These are phyloP conservation scores for Semnornis frantzii DNA, from an alignment of 2,113 vertebrate species.

Conservation along the genomic window DNA sequence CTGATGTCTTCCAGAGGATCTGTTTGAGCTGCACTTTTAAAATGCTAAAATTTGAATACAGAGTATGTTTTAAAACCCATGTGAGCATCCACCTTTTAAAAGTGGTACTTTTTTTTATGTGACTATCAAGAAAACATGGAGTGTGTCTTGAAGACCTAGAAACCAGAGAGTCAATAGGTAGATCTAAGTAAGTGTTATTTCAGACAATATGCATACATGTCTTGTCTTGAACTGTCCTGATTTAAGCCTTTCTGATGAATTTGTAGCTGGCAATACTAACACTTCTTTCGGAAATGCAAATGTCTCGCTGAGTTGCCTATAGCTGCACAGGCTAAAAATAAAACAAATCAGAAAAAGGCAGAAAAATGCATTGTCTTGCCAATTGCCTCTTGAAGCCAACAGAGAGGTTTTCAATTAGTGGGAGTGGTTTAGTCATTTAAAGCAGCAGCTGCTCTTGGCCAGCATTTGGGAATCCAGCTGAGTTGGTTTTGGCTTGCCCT, in stretches of 20 bases:
- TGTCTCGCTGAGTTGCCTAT: neutral
- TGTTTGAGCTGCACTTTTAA: neutral
- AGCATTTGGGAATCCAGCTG: neutral
- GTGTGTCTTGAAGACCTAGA: neutral
- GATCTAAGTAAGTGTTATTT: neutral
- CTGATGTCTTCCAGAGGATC: neutral
- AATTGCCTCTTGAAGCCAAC: neutral
- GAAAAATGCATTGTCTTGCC: neutral
- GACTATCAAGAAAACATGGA: neutral
- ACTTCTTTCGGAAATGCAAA: neutral
- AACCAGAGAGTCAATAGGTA: neutral
- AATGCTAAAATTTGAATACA: neutral
- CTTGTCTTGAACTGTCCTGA: neutral
- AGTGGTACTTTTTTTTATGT: neutral
- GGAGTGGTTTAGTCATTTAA: neutral
- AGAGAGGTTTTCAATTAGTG: neutral
- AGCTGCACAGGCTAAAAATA: conserved; percentile 11
- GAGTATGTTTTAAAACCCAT: neutral
- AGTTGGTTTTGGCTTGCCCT: neutral
- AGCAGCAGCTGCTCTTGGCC: neutral
- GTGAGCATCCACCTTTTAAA: neutral
- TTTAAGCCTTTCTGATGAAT: neutral
- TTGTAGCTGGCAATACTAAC: neutral
- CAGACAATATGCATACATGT: neutral
- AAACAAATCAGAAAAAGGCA: neutral